These are phyloP conservation scores for Gnathonemus echidnorhynchus DNA, from an alignment of 2,113 vertebrate species.

Conservation along the genomic window DNA sequence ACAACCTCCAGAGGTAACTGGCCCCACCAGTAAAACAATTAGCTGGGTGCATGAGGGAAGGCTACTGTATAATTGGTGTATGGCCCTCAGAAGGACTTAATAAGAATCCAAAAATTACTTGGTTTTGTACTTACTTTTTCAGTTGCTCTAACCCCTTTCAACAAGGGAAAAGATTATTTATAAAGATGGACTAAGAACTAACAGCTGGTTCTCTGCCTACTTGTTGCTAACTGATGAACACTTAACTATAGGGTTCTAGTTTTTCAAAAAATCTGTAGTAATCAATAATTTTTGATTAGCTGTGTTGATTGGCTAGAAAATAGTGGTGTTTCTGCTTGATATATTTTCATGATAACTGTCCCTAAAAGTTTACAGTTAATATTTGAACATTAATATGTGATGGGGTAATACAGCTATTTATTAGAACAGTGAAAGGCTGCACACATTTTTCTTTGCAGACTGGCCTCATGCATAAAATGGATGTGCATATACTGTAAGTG, in stretches of 20 bases:
- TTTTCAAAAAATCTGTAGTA: not conserved
- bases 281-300: not conserved
- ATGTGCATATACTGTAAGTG: not conserved
- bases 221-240: not conserved
- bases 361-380: not conserved
- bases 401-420: not conserved
- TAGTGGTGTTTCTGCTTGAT: not conserved
- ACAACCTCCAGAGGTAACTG: constrained; percentile 22
- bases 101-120: not conserved
- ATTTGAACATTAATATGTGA: not conserved
- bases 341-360: not conserved
- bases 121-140: too few relatives aligned
- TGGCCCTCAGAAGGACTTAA: not conserved
- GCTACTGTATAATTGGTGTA: not conserved
- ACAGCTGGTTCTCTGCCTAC: not conserved
- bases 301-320: not conserved
- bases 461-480: not conserved
- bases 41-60: not conserved
- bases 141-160: not conserved
- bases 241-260: not conserved
- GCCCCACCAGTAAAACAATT: constrained; percentile 7
- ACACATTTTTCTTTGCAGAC: not conserved
- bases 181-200: not conserved
- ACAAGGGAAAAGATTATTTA: too few relatives aligned
- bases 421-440: not conserved